phyloP scores from a whole-genome alignment of 2,797 vertebrate species.

The Phrynocephalus forsythii region DNA sequence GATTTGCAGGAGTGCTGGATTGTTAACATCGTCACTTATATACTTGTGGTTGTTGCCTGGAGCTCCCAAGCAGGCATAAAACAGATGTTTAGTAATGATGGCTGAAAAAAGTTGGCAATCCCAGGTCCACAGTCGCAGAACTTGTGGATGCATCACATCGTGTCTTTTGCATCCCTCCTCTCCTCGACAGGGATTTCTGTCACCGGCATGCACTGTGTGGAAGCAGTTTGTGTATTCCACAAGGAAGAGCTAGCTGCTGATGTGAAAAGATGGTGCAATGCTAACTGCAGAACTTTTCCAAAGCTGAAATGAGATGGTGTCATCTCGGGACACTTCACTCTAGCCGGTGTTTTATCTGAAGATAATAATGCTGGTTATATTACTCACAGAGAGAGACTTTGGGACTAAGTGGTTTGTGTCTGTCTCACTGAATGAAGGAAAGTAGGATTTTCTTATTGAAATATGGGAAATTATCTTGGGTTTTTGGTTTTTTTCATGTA shows the following conservation, averaged over 20 bases:
- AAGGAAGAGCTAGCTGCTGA: not conserved
- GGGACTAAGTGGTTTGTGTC: not conserved
- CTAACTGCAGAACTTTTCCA: not conserved
- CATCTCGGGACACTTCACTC: not conserved
- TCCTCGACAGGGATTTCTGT: not conserved
- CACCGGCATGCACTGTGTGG: not conserved
- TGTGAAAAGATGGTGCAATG: not conserved
- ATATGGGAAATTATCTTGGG: not conserved
- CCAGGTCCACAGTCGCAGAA: not conserved
- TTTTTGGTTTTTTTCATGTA: not conserved
- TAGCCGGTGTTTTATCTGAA: not conserved
- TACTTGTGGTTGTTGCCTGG: not conserved
- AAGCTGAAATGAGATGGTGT: not conserved
- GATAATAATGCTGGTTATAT: not conserved
- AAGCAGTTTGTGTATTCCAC: not conserved
- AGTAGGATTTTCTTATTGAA: slow-evolving; percentile 1
- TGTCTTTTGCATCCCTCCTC: not conserved
- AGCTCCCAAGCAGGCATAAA: not conserved
- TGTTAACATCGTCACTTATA: not conserved
- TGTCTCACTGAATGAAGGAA: not conserved
- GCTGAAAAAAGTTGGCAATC: not conserved
- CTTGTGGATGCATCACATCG: not conserved
- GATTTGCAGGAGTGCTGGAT: not conserved
- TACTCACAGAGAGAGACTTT: not conserved
- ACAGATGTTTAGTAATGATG: not conserved